Evolutionary conservation across 2,797 vertebrate species (phyloP), one percentile per base, ranked within the genome.

Genomic region (Tarsius wallacei): DNA sequence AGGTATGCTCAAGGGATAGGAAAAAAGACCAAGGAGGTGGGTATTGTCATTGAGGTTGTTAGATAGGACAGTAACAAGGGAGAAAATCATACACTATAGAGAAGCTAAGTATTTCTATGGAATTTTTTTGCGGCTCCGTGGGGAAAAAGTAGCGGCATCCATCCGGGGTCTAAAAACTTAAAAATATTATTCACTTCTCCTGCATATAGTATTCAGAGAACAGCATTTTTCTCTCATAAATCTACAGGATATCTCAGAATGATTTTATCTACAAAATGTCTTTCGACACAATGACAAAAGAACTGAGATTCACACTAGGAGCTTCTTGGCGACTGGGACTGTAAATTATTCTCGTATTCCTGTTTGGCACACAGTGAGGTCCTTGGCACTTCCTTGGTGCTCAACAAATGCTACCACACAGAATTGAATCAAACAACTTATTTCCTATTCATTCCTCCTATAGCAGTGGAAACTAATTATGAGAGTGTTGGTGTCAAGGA

Each of bases 281-380:
- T 42, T 42, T 47, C 14, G 28, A 28, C 42, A 81, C 7, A 49
- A 2, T 87, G 21, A 64, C 73, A 22, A 47, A 64, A 94, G 42
- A 74, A 55, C 51, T 85, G 12, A 47, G 19, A 24, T 66, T 80
- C 70, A 66, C 22, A 28, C 9, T 61, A 82, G 83, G 66, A 82
- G 31, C 10, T 59, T n/a, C 21, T 42, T 66, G 51, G 59, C 10
- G 51, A 22, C 22, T 71, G 28, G 31, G 24, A 13, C 19, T 81
- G 2, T 71, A 91, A 71, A 92, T 89, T 90, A 33, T 19, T 36
- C 33, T 42, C 80, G 19, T 86, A 61, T 91, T 84, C 68, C n/a
- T 94, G 86, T 70, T 33, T 55, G 73, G 31, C 21, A n/a, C 28
- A 14, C 26, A 63, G 19, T 66, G 21, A 82, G 47, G n/a, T 76